phyloP scores from a whole-genome alignment of 1,140 invertebrate genomes.

The Ericerus pela region DNA sequence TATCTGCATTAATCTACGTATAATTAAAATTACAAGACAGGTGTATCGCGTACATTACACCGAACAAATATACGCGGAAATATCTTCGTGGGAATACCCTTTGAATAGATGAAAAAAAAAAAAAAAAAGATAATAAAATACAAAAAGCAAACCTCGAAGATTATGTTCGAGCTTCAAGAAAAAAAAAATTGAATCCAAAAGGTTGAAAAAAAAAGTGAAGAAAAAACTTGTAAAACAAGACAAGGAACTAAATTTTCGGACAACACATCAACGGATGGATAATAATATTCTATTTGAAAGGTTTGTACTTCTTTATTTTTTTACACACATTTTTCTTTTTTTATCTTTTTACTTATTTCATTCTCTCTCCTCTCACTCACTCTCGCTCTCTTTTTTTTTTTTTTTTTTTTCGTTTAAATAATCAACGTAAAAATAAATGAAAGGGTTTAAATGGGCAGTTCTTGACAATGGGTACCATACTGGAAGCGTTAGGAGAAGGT shows the following conservation, averaged over 20 bases:
- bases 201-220: not conserved
- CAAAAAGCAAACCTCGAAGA: not conserved
- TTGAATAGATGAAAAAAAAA: not conserved
- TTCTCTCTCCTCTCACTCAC: too few relatives aligned
- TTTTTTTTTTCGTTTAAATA: too few relatives aligned
- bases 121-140: not conserved
- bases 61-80: not conserved
- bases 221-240: slow-evolving; percentile 4
- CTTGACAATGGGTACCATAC: slow-evolving; percentile 6
- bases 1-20: too few relatives aligned
- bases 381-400: too few relatives aligned
- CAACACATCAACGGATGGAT: not conserved
- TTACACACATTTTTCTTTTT: not conserved
- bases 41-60: not conserved
- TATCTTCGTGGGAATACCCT: not conserved
- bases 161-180: not conserved
- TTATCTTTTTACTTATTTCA: too few relatives aligned
- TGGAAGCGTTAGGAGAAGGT: slow-evolving; percentile 2
- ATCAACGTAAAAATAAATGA: too few relatives aligned
- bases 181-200: not conserved
- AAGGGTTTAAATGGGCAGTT: slow-evolving; percentile 2
- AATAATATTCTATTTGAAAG: slow-evolving; percentile 6
- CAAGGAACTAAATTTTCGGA: slow-evolving; percentile 2
- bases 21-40: too few relatives aligned
- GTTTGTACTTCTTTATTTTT: not conserved